Base-by-base conservation (phyloP, 2,888 invertebrate species). In the Pasiphila rectangulata region DNA sequence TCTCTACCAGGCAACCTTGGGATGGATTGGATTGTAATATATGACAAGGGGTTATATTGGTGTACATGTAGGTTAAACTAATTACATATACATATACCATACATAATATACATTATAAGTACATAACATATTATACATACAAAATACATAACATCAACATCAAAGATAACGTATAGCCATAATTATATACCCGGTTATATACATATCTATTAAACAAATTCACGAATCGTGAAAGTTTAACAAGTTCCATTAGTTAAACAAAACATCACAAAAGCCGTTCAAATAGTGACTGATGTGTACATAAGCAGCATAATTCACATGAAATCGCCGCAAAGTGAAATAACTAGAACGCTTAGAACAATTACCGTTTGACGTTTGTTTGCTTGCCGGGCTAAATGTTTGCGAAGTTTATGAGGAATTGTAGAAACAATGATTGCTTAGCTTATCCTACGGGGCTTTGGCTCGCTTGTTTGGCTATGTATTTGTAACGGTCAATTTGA, bases 341-440 rank as follows among this genome's bases (percentile, higher is more conserved):
- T 38, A 50, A 44, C 50, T 34, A 9, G 34, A 51, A 23, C 40
- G 15, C 23, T 62, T 60, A 51, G 55, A 66, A 50, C 59, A 61
- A 54, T 54, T 59, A 48, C 59, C 60, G 53, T 54, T 59, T 54
- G 59, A 50, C 51, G 51, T 57, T 54, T 63, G 58, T 63, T 61
- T 59, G 58, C 57, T 54, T 54, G 56, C 48, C 56, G 61, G 51
- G 58, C 61, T 57, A 32, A 63, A 43, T 49, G 38, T 49, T 59
- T 54, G 44, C 17, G 35, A 39, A 56, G 61, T 67, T 65, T 55
- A 63, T 61, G 59, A 60, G 51, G 29, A 52, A 56, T 59, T 59
- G 43, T 51, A 56, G 47, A 47, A 58, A 56, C 56, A 54, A 56
- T 57, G 48, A 49, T 60, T 53, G 40, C 54, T 43, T 39, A 15